Evolutionary conservation across 1,140 invertebrate species (phyloP), one percentile per base, ranked within the genome.

Genomic region (Acromyrmex heyeri): DNA sequence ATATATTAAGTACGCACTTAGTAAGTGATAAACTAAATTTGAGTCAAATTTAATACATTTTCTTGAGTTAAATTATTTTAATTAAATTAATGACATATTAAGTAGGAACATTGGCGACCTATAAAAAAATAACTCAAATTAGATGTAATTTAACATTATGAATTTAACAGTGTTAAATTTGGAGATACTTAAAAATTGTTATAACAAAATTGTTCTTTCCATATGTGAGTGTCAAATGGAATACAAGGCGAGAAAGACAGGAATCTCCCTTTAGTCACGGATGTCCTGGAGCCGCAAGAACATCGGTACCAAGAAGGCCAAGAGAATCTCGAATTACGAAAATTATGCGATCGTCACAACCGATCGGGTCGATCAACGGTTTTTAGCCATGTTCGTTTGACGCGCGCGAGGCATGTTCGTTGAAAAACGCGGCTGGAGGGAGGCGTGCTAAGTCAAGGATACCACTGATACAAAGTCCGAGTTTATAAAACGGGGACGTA

Each of bases 401-500:
- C 27, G 50, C 69, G 65, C 21, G 72, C 73, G 55, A 48, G 21
- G 73, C 34, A 55, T 57, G 79, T 77, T 81, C 14, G 69, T 65
- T 86, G 78, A 76, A 88, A 87, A 90, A 86, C 79, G 57, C 57
- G 38, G 2, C 77, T 87, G 88, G 91, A 91, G 85, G 89, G 83
- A 86, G 78, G 18, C 27, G 44, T 73, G 73, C 87, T 85, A 85
- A 77, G 87, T 91, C 89, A 90, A 91, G 89, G 89, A 85, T 91
- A 69, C 21, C 30, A 3, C 75, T 30, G 89, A 88, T 87, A 90
- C 86, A 87, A 83, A 90, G 87, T 72, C 81, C 62, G 67, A 14
- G 59, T 87, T 90, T 87, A 91, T 73, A 90, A 91, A 91, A 87
- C 89, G 73, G 78, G 78, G 30, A 78, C n/a, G 53, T 70, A 90